Evolutionary conservation across 92 coral and sea anemone genomes (phyloP).

Genomic region (Porites rus): DNA sequence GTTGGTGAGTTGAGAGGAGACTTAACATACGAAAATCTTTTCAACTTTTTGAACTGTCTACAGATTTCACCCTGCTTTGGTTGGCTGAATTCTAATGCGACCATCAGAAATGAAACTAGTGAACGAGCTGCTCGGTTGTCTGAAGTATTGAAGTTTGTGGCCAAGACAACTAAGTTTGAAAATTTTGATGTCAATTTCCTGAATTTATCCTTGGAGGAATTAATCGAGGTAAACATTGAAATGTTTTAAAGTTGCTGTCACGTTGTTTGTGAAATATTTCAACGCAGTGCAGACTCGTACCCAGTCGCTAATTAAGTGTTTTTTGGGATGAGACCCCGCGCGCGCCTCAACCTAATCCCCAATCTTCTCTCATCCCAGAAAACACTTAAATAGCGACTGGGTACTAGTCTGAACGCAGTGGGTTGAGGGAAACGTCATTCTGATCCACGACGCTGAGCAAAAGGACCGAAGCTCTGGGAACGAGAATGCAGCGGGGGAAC

Average conservation of each 20-base stretch:
- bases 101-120: slow-evolving; percentile 80
- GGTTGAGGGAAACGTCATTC: no score
- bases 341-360: no score
- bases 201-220: slow-evolving; percentile 68
- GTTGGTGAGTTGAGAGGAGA: slow-evolving; percentile 89
- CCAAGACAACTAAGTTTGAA: slow-evolving; percentile 62
- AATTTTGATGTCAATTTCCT: slow-evolving; percentile 87
- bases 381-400: no score
- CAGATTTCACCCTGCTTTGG: slow-evolving; percentile 95
- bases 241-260: neutral
- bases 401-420: no score
- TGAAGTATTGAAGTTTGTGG: slow-evolving; percentile 80
- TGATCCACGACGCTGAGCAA: no score
- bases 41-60: slow-evolving; percentile 93
- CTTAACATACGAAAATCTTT: slow-evolving; percentile 84
- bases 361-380: no score
- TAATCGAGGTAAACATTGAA: slow-evolving; percentile 55
- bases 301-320: no score
- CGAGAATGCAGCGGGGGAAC: no score
- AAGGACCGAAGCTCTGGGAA: no score
- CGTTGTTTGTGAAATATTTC: no score
- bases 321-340: no score
- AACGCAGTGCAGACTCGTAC: no score
- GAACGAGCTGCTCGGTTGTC: slow-evolving; percentile 81
- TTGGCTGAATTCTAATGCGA: slow-evolving; percentile 89